Percentiles rank a stretch among this genome's conserved stretches.
Evolutionary conservation across 2,888 invertebrate species (phyloP).

Genomic region (Chloroclysta siterata): DNA sequence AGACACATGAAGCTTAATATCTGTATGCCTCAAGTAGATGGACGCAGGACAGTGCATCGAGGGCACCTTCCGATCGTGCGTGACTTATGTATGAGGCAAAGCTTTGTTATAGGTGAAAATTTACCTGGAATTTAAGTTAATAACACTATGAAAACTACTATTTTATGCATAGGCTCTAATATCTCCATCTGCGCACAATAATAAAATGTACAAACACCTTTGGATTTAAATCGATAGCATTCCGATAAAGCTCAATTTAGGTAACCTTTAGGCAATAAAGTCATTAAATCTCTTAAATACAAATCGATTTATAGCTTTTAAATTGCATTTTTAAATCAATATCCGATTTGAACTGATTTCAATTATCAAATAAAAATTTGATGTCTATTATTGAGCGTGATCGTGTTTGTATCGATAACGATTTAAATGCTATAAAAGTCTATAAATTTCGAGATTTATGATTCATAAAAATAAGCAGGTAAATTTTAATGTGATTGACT

Average conservation of each 20-base stretch:
- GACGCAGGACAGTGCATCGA: no score
- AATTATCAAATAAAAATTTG: constrained; percentile 29
- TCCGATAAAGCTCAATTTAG: constrained; percentile 2
- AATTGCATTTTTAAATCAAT: constrained; percentile 37
- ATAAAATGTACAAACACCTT: background rate
- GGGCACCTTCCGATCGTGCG: no score
- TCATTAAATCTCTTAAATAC: constrained; percentile 27
- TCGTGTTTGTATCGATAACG: constrained; percentile 26
- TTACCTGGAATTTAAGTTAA: no score
- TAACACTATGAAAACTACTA: no score
- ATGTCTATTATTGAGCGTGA: constrained; percentile 29
- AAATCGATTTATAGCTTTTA: constrained; percentile 35
- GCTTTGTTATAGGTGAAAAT: no score
- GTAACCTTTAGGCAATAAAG: constrained; percentile 21
- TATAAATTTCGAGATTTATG: constrained; percentile 24
- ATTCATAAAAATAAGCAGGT: constrained; percentile 22
- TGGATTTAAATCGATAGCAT: background rate
- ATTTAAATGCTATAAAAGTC: constrained; percentile 34
- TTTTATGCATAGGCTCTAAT: no score
- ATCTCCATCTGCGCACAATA: no score
- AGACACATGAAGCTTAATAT: no score
- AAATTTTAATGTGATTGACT: constrained; percentile 16
- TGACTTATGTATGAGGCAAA: no score
- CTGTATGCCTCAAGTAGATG: no score
- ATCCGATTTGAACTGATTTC: constrained; percentile 27